Conservation (phyloP, 2,797 vertebrate genomes). For the Lycodopsis pacificus region DNA sequence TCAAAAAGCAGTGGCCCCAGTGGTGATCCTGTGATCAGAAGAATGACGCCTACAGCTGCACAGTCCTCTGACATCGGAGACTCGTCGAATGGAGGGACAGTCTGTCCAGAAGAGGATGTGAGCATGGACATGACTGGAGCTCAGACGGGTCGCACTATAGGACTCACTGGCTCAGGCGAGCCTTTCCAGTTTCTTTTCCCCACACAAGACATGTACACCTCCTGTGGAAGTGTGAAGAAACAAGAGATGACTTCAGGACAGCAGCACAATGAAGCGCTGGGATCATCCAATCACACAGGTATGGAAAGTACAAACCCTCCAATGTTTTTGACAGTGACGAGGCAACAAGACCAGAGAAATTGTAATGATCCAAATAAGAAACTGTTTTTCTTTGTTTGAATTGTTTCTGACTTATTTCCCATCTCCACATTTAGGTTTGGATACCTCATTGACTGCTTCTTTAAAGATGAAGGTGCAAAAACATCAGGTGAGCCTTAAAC, state of each 20-base stretch:
- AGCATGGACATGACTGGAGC: constrained; percentile 69
- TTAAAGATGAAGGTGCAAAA: constrained; percentile 53
- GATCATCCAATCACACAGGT: constrained; percentile 52
- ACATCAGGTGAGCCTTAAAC: constrained; percentile 65
- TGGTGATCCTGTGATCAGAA: not conserved
- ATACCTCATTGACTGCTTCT: constrained; percentile 61
- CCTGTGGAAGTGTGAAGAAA: constrained; percentile 48
- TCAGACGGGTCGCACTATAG: constrained; percentile 49
- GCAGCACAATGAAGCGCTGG: constrained; percentile 42
- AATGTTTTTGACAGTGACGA: too few species aligned
- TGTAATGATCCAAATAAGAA: too few species aligned
- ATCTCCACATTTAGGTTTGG: constrained; percentile 58
- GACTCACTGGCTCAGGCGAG: constrained; percentile 13
- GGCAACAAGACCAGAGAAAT: too few species aligned
- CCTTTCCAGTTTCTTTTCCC: constrained; percentile 44
- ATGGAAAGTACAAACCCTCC: constrained; percentile 15
- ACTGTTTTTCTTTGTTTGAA: not conserved
- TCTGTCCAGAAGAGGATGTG: constrained; percentile 36
- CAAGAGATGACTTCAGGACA: constrained; percentile 76
- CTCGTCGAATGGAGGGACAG: not conserved
- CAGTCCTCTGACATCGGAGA: not conserved
- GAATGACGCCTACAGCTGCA: not conserved
- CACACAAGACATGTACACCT: constrained; percentile 38
- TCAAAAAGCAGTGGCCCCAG: constrained; percentile 38
- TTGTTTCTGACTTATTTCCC: not conserved